Evolutionary conservation across 2,113 vertebrate species (phyloP).

Genomic region (Leptosomus discolor): DNA sequence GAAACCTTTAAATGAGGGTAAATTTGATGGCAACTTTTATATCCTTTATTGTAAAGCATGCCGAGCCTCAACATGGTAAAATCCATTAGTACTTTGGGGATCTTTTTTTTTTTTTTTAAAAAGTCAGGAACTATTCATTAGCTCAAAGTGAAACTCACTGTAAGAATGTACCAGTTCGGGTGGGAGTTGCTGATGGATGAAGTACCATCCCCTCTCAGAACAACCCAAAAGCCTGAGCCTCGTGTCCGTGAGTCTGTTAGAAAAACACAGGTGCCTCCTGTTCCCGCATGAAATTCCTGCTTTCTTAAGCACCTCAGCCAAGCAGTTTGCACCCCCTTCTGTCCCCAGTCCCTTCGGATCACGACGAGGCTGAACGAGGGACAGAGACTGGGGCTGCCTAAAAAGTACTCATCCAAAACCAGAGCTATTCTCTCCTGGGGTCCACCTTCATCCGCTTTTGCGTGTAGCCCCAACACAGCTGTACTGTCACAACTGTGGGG

Average conservation of each 20-base stretch:
- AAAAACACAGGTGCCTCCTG: background rate
- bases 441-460: background rate
- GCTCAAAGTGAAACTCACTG: background rate
- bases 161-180: background rate
- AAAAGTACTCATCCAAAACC: background rate
- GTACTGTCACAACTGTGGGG: background rate
- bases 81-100: background rate
- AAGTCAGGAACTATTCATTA: background rate
- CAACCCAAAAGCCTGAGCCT: background rate
- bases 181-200: background rate
- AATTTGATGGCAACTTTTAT: background rate
- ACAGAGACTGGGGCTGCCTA: background rate
- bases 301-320: background rate
- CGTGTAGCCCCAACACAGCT: background rate
- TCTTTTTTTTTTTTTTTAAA: background rate
- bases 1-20: background rate
- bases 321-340: background rate
- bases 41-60: background rate
- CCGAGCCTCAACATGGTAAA: background rate
- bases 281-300: background rate
- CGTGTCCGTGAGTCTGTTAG: background rate
- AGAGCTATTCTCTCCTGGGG: background rate
- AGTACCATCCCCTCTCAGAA: background rate
- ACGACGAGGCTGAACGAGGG: fast-evolving
- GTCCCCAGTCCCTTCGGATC: background rate